Conservation (phyloP, 2,113 vertebrate genomes). For the Lucifuga dentata region DNA sequence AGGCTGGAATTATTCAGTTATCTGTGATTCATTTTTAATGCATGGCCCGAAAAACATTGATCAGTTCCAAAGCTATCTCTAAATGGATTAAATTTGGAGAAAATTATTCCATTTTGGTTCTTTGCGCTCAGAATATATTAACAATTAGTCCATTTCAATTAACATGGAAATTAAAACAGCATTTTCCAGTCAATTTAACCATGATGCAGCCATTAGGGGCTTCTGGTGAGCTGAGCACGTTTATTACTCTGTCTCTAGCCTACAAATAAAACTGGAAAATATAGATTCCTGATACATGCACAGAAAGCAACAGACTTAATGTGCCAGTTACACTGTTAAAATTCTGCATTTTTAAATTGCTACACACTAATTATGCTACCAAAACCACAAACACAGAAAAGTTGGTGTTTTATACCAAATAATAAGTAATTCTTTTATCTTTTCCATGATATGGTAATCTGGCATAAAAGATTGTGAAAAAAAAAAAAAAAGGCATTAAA, state of each 20-base stretch:
- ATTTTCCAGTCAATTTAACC: constrained; percentile 99
- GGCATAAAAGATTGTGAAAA: background rate
- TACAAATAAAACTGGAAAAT: constrained; percentile 53
- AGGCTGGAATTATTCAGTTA: constrained; percentile 54
- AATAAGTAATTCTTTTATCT: no score
- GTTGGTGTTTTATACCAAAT: no score
- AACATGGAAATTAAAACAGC: constrained; percentile 97
- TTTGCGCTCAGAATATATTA: constrained; percentile 85
- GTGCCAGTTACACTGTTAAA: constrained; percentile 15
- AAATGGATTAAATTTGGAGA: constrained; percentile 78
- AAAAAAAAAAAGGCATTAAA: background rate
- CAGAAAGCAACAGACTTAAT: constrained; percentile 29
- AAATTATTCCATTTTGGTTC: constrained; percentile 77
- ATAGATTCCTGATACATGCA: constrained; percentile 44
- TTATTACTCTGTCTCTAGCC: constrained; percentile 80
- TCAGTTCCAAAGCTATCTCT: constrained; percentile 60
- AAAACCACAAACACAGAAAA: background rate
- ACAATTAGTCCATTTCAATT: constrained; percentile 97
- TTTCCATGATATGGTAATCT: background rate
- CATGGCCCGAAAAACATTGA: constrained; percentile 42
- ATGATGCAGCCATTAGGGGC: constrained; percentile 91
- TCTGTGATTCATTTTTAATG: constrained; percentile 50
- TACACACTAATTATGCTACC: background rate
- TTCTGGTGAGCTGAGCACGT: constrained; percentile 88
- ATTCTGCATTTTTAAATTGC: background rate